phyloP scores from a whole-genome alignment of 1,140 invertebrate genomes.

The Scaptomyza pallida region DNA sequence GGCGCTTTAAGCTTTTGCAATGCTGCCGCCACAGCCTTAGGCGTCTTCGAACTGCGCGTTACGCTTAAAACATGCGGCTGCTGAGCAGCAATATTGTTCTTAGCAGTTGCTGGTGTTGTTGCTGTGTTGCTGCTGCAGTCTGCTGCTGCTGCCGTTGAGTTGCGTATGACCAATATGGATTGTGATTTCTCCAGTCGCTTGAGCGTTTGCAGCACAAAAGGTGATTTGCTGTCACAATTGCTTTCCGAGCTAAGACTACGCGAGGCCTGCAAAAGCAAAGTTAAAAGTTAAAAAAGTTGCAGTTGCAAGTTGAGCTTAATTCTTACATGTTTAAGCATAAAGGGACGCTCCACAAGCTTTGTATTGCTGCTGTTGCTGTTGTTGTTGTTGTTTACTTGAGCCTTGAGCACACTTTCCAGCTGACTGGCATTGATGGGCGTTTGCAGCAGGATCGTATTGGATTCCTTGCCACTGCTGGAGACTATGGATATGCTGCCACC shows the following conservation, averaged over 20 bases:
- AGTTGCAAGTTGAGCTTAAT: background rate
- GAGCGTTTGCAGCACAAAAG: conserved; percentile 81
- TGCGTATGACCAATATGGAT: conserved; percentile 82
- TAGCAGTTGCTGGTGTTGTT: conserved; percentile 26
- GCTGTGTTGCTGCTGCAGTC: conserved; percentile 16
- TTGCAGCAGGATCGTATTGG: conserved; percentile 77
- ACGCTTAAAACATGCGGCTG: conserved; percentile 59
- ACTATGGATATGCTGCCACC: conserved; percentile 62
- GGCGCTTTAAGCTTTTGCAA: conserved; percentile 67
- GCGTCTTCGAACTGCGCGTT: conserved; percentile 60
- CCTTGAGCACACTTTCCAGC: conserved; percentile 77
- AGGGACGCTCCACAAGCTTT: conserved; percentile 71
- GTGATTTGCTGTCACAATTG: conserved; percentile 71
- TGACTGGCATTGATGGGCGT: conserved; percentile 83
- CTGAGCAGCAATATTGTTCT: conserved; percentile 18
- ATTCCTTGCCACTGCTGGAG: conserved; percentile 60
- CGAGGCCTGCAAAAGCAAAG: conserved; percentile 53
- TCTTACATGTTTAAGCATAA: conserved; percentile 79
- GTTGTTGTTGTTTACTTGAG: conserved; percentile 47
- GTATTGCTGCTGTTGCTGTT: conserved; percentile 42
- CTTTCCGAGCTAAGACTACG: conserved; percentile 73
- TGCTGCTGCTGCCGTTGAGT: conserved; percentile 53
- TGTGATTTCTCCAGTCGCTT: conserved; percentile 83
- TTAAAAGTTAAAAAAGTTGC: background rate
- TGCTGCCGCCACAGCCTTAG: conserved; percentile 59